These are phyloP conservation scores for Hylaea fasciaria DNA, from an alignment of 2,888 invertebrate genomes.

Conservation along the genomic window DNA sequence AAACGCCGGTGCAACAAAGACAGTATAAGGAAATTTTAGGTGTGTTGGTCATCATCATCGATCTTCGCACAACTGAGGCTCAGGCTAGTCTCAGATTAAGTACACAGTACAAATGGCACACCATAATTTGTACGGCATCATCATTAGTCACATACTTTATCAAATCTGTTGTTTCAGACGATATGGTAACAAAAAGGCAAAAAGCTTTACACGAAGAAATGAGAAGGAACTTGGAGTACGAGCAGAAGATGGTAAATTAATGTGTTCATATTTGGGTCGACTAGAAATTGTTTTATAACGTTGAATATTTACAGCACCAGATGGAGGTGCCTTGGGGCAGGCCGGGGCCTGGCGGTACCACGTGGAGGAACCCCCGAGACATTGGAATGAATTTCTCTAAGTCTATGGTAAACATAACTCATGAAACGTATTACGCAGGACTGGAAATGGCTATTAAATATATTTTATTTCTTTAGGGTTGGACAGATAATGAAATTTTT, in stretches of 20 bases:
- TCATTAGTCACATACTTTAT: not conserved
- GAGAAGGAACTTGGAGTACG: constrained; percentile 74
- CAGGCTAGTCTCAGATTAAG: too few species aligned
- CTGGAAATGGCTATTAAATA: too few species aligned
- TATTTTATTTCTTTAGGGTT: constrained; percentile 61
- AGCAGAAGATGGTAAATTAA: constrained; percentile 83
- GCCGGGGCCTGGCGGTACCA: constrained; percentile 89
- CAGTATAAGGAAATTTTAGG: constrained; percentile 87
- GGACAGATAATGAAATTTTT: constrained; percentile 78
- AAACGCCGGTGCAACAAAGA: constrained; percentile 81
- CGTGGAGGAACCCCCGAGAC: constrained; percentile 90
- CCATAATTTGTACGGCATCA: too few species aligned
- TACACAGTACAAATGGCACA: too few species aligned
- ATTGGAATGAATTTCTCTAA: constrained; percentile 90
- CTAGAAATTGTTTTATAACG: constrained; percentile 10
- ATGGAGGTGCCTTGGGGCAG: constrained; percentile 87
- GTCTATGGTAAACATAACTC: constrained; percentile 86
- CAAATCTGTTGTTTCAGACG: constrained; percentile 69
- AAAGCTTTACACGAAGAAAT: constrained; percentile 78
- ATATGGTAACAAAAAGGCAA: constrained; percentile 84
- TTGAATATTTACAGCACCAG: constrained; percentile 64
- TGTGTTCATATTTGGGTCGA: not conserved
- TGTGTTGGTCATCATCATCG: constrained; percentile 45
- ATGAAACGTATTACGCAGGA: too few species aligned
- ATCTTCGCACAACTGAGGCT: too few species aligned